phyloP scores from a whole-genome alignment of 2,113 vertebrate genomes.

The Himantopus leucocephalus region DNA sequence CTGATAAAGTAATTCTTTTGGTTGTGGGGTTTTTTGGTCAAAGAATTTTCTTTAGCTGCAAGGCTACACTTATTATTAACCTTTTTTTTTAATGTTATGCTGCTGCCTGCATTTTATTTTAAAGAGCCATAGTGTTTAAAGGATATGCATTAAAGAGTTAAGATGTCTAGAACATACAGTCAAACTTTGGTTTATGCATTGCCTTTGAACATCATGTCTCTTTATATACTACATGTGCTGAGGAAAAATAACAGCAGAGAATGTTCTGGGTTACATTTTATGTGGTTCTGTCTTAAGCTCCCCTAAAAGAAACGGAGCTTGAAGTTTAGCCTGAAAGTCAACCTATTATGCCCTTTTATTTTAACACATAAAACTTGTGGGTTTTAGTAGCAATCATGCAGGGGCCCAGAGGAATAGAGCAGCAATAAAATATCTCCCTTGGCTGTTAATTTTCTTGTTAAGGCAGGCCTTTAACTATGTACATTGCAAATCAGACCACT shows the following conservation, averaged over 20 bases:
- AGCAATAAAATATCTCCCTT: not conserved
- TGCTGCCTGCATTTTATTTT: not conserved
- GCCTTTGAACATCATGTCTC: not conserved
- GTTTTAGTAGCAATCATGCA: not conserved
- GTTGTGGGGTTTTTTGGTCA: not conserved
- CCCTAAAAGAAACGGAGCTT: not conserved
- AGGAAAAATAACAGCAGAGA: not conserved
- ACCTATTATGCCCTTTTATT: not conserved
- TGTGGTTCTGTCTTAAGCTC: not conserved
- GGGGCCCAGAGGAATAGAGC: not conserved
- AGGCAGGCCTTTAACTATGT: not conserved
- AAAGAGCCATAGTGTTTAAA: not conserved
- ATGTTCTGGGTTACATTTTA: not conserved
- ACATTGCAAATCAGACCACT: not conserved
- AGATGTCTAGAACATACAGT: not conserved
- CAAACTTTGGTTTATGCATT: not conserved
- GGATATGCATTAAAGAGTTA: not conserved
- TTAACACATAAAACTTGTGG: not conserved
- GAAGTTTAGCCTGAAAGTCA: not conserved
- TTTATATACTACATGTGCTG: not conserved
- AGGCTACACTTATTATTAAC: not conserved
- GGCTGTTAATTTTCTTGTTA: conserved; percentile 8
- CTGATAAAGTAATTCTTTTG: not conserved
- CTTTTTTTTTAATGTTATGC: not conserved
- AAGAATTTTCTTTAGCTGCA: not conserved